A percentile compares a stretch with the other conserved stretches of the same genome.
These are phyloP conservation scores for Zaprionus nigranus DNA, from an alignment of 1,140 invertebrate genomes.

Conservation along the genomic window DNA sequence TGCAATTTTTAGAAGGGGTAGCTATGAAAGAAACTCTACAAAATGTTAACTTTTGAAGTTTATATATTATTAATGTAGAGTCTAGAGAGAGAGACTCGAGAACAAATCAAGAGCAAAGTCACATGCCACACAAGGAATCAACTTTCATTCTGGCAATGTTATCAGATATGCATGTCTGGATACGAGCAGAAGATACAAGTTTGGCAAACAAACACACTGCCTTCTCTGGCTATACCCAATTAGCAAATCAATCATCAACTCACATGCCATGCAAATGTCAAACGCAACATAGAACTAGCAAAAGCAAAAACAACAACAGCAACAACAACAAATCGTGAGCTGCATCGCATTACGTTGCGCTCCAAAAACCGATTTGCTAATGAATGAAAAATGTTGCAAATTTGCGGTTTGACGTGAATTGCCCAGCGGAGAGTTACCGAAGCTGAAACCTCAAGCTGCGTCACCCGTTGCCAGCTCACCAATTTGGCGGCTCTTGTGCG, in stretches of 20 bases:
- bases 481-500: conserved; percentile 9
- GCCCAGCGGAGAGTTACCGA: background rate
- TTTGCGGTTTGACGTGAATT: conserved; percentile 16
- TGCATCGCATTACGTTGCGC: conserved; percentile 30
- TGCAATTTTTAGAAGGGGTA: no score
- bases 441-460: background rate
- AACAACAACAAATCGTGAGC: background rate
- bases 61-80: no score
- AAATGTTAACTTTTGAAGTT: no score
- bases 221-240: background rate
- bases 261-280: background rate
- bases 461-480: background rate
- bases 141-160: background rate
- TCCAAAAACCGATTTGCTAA: conserved; percentile 52
- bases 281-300: conserved; percentile 2
- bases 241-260: conserved; percentile 2
- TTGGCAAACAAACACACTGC: background rate
- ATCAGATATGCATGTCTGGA: background rate
- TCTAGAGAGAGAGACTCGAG: no score
- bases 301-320: background rate
- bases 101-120: no score
- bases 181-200: background rate
- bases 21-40: no score
- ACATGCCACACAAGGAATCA: no score
- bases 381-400: conserved; percentile 55